Percentiles rank a stretch among this genome's conserved stretches.
phyloP scores from a whole-genome alignment of 2,888 invertebrate species.

The Drosophila cyrtoloma region DNA sequence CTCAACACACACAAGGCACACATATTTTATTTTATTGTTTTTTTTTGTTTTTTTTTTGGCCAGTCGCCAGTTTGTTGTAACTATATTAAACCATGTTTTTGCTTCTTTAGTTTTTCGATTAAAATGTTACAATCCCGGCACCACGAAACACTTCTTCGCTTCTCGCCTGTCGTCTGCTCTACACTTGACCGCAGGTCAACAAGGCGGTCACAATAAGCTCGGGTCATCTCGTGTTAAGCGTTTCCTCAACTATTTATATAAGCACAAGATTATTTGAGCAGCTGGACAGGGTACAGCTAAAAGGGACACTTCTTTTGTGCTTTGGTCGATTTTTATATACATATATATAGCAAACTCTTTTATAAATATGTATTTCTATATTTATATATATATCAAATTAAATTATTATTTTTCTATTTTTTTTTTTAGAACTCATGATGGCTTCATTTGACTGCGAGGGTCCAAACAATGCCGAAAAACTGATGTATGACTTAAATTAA shows the following conservation, averaged over 20 bases:
- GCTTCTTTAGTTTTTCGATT: constrained; percentile 53
- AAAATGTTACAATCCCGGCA: constrained; percentile 37
- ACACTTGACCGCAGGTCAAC: constrained; percentile 48
- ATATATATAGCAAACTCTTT: background rate
- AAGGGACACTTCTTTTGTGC: constrained; percentile 5
- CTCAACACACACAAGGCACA: constrained; percentile 36
- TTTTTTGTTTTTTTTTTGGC: constrained; percentile 34
- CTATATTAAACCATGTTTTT: constrained; percentile 58
- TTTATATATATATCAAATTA: background rate
- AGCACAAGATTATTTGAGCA: constrained; percentile 11
- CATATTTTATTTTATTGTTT: constrained; percentile 9
- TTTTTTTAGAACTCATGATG: constrained; percentile 52
- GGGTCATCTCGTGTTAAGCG: constrained; percentile 38
- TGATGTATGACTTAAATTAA: constrained; percentile 57
- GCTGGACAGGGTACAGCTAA: background rate
- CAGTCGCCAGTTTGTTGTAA: constrained; percentile 53
- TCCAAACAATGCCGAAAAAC: constrained; percentile 55
- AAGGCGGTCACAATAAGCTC: constrained; percentile 19
- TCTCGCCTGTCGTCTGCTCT: constrained; percentile 5
- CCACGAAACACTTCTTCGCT: constrained; percentile 27
- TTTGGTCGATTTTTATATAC: background rate
- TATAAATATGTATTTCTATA: background rate
- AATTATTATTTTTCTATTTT: background rate
- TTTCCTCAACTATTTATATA: constrained; percentile 14
- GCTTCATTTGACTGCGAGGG: constrained; percentile 58